Evolutionary conservation across 2,797 vertebrate genomes (phyloP), one percentile per base, ranked within the genome.

Genomic region (Trachops cirrhosus): DNA sequence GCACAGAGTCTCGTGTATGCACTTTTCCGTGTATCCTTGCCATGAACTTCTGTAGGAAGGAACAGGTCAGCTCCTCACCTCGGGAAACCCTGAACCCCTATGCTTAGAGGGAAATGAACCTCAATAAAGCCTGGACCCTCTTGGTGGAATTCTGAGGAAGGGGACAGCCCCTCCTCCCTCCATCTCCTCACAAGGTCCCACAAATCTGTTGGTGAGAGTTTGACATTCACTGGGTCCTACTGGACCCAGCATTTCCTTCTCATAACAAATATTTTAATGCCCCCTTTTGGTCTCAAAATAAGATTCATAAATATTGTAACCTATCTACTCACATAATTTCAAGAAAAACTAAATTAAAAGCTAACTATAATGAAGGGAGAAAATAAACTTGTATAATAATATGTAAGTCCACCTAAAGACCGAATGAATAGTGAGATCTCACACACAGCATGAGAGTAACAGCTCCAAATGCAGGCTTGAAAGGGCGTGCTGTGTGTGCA

Each of bases 261-360:
- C 10, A 44, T 80, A 74, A 50, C 34, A 50, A 94, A 50, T 68
- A 91, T 39, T 80, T 88, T 54, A 54, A 73, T 26, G 18, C 0
- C 22, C 34, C 24, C 46, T 37, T 74, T 80, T 22, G 34, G 39
- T 29, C n/a, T 54, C 70, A 71, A 91, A 91, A 82, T 54, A 74
- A 75, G 50, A 75, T 44, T 91, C 48, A 59, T 44, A 70, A 75
- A 59, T 74, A 85, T 12, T n/a, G 5, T 59, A 92, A 85, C 21
- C 29, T 77, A 54, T 52, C n/a, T 74, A 50, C 22, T 91, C 83
- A 80, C 8, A 86, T 75, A n/a, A 68, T 75, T 70, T 68, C 57
- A 95, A 91, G 83, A 86, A 96, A 41, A 84, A 34, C 73, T 8
- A 59, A 94, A 71, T 5, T 37, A 86, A 93, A 37, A n/a, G 39